These are phyloP conservation scores for Iguana delicatissima DNA, from an alignment of 2,797 vertebrate species.

Conservation along the genomic window DNA sequence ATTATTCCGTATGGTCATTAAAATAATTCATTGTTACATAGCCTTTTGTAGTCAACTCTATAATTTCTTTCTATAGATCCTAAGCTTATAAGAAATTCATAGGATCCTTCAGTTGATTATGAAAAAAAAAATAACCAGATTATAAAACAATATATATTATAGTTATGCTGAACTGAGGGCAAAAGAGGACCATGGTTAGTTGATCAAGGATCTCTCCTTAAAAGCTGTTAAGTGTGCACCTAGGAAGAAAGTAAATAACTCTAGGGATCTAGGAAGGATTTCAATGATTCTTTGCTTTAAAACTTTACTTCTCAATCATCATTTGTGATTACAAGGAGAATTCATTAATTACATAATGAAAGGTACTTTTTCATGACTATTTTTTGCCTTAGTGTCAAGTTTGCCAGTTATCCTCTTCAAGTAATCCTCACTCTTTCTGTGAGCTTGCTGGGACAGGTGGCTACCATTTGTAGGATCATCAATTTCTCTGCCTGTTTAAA, in stretches of 20 bases:
- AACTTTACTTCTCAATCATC: conserved; percentile 27
- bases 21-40: neutral
- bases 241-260: neutral
- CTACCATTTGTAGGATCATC: conserved; percentile 81
- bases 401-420: conserved; percentile 68
- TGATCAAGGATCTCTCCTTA: neutral
- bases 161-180: neutral
- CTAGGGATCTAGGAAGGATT: neutral
- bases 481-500: conserved; percentile 78
- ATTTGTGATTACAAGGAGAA: conserved; percentile 59
- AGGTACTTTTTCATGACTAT: conserved; percentile 51
- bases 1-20: neutral
- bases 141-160: neutral
- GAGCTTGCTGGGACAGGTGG: conserved; percentile 80
- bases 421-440: conserved; percentile 70
- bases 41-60: neutral
- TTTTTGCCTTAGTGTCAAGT: conserved; percentile 69
- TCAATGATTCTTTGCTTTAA: neutral
- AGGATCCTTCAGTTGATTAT: too few species aligned
- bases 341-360: conserved; percentile 58
- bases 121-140: neutral
- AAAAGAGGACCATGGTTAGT: neutral
- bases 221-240: neutral
- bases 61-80: neutral
- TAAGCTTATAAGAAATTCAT: neutral